Base-by-base conservation (phyloP, 92 coral and sea anemone genomes). In the Heteractis magnifica region DNA sequence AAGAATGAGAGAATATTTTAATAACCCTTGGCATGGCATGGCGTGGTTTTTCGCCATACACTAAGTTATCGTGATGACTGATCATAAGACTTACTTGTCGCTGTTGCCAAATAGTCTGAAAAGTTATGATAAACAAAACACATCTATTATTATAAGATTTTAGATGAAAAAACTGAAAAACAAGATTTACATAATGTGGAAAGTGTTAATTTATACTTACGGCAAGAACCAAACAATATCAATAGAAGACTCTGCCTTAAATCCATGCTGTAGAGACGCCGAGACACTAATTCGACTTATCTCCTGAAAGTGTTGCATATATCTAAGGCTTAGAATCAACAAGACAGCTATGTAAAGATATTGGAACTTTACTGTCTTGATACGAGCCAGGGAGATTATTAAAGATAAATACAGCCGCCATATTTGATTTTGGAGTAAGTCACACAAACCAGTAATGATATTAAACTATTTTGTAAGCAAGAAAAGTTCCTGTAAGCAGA, bases 41-140 rank as follows among this genome's bases (percentile, higher is more conserved):
- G 1, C 14, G 14, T 13, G 13, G 10, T 9, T 55, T 55, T 55
- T 8, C 1, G 0, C 10, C 11, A 55, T 8, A 55, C 10, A 3
- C 14, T 55, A 3, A 13, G 14, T 55, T 55, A 55, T 1, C 59
- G 10, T 55, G 11, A 55, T 8, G 59, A 55, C 14, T 8, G 11
- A 8, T 10, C 3, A 2, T 62, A 23, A 62, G 21, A 62, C 70
- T 62, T 62, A 62, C 70, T 62, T 62, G 10, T n/a, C 8, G 70
- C 70, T 62, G 70, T 62, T 18, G 70, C 70, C 70, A 62, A 23
- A 62, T 62, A 62, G n/a, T 18, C 70, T 62, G 70, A 62, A 62
- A 62, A 4, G 18, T 62, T 58, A 58, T n/a, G 20, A 62, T 34
- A 34, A 62, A 18, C 23, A 62, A 18, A 5, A 18, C 6, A 62